A percentile compares a stretch with the other conserved stretches of the same genome.
phyloP scores from a whole-genome alignment of 2,797 vertebrate species.

The Sylvia borin region DNA sequence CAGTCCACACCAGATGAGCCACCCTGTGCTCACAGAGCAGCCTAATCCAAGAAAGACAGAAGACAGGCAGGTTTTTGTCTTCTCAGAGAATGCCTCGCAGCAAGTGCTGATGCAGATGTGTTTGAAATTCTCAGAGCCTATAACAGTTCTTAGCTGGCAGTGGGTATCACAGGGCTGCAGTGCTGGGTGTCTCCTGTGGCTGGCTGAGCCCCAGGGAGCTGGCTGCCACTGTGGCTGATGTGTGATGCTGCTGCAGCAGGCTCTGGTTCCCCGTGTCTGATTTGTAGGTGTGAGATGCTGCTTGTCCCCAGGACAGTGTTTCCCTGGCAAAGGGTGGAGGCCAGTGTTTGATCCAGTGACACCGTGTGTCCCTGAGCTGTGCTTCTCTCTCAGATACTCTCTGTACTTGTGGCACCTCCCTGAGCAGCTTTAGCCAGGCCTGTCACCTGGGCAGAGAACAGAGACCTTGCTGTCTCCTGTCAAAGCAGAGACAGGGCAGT shows the following conservation, averaged over 20 bases:
- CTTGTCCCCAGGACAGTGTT: not conserved
- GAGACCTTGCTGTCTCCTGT: not conserved
- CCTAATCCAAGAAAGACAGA: not conserved
- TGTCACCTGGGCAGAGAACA: not conserved
- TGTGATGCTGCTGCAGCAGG: not conserved
- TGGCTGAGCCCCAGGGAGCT: not conserved
- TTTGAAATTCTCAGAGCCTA: fast-evolving
- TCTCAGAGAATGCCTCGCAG: not conserved
- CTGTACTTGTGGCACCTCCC: not conserved
- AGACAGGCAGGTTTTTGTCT: not conserved
- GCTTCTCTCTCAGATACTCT: not conserved
- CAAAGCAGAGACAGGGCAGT: not conserved
- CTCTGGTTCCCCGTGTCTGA: fast-evolving
- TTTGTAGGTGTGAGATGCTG: not conserved
- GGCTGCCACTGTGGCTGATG: not conserved
- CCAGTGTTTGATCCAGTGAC: not conserved
- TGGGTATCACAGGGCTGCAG: not conserved
- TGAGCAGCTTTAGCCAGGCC: not conserved
- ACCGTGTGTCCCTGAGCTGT: fast-evolving
- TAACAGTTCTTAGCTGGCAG: fast-evolving
- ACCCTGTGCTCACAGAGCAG: not conserved
- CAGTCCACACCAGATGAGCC: not conserved
- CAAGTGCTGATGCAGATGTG: not conserved
- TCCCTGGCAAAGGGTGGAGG: not conserved
- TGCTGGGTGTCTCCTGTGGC: not conserved